Percentiles rank a stretch among this genome's conserved stretches.
Conservation (phyloP, 2,797 vertebrate species). For the Sebastes itinus region DNA sequence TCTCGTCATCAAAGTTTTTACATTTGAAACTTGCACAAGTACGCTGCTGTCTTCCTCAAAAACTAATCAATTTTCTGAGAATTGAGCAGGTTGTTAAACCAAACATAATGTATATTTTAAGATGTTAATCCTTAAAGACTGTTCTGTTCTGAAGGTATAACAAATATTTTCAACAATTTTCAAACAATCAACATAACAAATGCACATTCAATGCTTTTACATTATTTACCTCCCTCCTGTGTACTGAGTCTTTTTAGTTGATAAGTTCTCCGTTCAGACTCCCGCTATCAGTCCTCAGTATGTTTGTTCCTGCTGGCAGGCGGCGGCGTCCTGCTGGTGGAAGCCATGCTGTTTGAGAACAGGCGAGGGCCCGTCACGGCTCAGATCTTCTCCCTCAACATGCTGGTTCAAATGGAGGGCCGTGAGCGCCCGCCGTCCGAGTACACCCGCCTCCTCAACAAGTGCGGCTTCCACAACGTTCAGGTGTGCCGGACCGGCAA, state of each 20-base stretch:
- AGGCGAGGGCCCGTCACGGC: conserved; percentile 73
- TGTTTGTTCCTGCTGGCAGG: conserved; percentile 49
- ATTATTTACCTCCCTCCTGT: neutral
- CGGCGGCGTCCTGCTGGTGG: conserved; percentile 79
- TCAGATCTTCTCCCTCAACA: conserved; percentile 84
- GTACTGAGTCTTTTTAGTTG: neutral
- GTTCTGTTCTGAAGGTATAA: too few species aligned
- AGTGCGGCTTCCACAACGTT: conserved; percentile 71
- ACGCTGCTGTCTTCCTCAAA: too few species aligned
- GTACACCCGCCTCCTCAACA: conserved; percentile 70
- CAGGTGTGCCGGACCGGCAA: conserved; percentile 81
- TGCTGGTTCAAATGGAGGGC: conserved; percentile 81
- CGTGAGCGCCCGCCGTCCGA: conserved; percentile 75
- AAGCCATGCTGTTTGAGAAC: conserved; percentile 80
- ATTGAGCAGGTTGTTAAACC: too few species aligned
- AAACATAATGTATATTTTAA: too few species aligned
- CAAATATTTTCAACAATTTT: too few species aligned
- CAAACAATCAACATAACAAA: neutral
- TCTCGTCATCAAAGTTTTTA: too few species aligned
- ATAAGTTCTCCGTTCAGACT: neutral
- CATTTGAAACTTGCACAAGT: too few species aligned
- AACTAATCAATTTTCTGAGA: too few species aligned
- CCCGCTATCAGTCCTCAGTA: accelerated
- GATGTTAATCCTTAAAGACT: too few species aligned
- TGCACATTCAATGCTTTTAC: neutral